Conservation (phyloP, 2,797 vertebrate species). For the Cottoperca gobio region DNA sequence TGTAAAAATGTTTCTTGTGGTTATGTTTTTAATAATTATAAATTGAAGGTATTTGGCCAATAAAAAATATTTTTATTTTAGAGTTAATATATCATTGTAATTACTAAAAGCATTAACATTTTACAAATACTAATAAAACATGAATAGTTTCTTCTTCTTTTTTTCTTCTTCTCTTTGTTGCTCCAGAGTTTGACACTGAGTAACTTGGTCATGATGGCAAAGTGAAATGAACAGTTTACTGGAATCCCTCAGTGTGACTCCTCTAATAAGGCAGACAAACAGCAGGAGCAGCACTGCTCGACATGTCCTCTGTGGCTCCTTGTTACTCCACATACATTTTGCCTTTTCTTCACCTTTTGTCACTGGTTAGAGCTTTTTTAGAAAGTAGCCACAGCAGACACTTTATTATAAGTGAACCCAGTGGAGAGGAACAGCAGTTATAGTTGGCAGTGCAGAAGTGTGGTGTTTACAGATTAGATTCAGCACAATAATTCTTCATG, state of each 20-base stretch:
- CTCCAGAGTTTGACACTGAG: conserved; percentile 19
- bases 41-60: background rate
- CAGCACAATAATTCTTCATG: background rate
- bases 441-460: background rate
- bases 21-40: background rate
- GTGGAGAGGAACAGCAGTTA: background rate
- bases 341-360: conserved; percentile 21
- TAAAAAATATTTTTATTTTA: background rate
- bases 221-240: conserved; percentile 30
- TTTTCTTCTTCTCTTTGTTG: background rate
- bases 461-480: conserved; percentile 1
- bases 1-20: background rate
- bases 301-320: conserved; percentile 34
- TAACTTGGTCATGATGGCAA: conserved; percentile 10
- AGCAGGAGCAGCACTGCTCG: conserved; percentile 51
- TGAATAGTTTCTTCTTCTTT: background rate
- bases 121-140: too few relatives aligned
- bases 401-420: background rate
- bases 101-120: background rate
- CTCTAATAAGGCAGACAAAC: conserved; percentile 55
- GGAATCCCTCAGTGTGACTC: conserved; percentile 50
- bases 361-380: background rate
- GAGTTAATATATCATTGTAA: background rate
- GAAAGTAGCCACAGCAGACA: background rate
- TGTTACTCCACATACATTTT: conserved; percentile 15